Conservation (phyloP, 2,888 invertebrate species). For the Pammene aurita region DNA sequence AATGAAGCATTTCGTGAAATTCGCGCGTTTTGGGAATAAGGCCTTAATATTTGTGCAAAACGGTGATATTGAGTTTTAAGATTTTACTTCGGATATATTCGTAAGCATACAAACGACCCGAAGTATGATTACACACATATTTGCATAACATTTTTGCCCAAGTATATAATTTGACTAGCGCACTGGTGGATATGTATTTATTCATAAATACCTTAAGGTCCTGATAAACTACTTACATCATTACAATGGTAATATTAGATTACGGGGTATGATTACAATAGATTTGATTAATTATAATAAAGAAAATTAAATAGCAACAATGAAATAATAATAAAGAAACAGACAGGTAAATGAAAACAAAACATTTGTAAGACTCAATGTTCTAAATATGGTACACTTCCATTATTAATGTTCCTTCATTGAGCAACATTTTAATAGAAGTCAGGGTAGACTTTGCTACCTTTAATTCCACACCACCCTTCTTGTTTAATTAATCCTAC, state of each 20-base stretch:
- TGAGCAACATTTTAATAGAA: background rate
- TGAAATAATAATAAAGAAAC: conserved; percentile 43
- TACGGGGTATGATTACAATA: conserved; percentile 50
- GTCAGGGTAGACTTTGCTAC: too few relatives aligned
- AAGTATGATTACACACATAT: conserved; percentile 5
- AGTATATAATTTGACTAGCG: conserved; percentile 58
- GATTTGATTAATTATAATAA: conserved; percentile 40
- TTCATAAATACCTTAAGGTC: conserved; percentile 55
- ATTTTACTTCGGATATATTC: background rate
- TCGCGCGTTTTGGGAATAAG: too few relatives aligned
- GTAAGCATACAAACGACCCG: background rate
- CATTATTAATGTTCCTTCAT: too few relatives aligned
- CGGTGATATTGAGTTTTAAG: background rate
- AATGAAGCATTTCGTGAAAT: too few relatives aligned
- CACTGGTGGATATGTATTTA: conserved; percentile 71
- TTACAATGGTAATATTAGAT: conserved; percentile 54
- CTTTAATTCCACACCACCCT: too few relatives aligned
- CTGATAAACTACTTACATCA: conserved; percentile 56
- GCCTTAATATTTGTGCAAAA: too few relatives aligned
- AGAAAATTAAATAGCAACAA: conserved; percentile 44
- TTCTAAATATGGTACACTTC: background rate
- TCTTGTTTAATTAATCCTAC: background rate
- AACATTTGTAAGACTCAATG: too few relatives aligned
- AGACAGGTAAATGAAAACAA: background rate
- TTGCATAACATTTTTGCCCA: conserved; percentile 19